Evolutionary conservation across 2,113 vertebrate species (phyloP).

Genomic region (Euleptes europaea): DNA sequence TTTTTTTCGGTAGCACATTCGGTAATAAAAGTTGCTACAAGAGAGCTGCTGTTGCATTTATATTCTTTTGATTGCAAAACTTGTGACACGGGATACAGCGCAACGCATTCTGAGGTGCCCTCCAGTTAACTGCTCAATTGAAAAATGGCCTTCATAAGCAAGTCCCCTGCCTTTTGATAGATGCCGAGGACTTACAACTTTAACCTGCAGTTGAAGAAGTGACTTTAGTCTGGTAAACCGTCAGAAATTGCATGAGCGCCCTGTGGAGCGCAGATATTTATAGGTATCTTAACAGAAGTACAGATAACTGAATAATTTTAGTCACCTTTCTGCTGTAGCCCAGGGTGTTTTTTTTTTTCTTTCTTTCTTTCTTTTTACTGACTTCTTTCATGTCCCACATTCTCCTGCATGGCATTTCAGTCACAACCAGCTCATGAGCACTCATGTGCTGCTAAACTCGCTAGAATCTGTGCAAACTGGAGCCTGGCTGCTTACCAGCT

Average conservation of each 20-base stretch:
- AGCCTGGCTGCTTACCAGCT: no score
- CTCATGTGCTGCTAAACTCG: neutral
- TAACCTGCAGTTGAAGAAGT: conserved; percentile 68
- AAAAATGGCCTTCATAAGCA: conserved; percentile 84
- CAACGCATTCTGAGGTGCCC: conserved; percentile 69
- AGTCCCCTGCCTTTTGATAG: conserved; percentile 68
- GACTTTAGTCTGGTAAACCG: conserved; percentile 68
- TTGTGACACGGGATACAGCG: conserved; percentile 73
- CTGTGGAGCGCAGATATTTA: conserved; percentile 67
- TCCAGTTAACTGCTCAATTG: conserved; percentile 79
- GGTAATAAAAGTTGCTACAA: conserved; percentile 66
- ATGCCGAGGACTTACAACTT: conserved; percentile 70
- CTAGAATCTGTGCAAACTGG: neutral
- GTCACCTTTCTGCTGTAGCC: conserved; percentile 67
- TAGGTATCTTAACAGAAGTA: conserved; percentile 56
- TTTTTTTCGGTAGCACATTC: conserved; percentile 58
- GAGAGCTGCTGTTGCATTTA: conserved; percentile 71
- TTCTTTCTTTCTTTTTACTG: conserved; percentile 24
- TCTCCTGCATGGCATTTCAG: conserved; percentile 46
- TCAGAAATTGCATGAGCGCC: conserved; percentile 70
- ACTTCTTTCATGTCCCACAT: conserved; percentile 57
- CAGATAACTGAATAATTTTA: conserved; percentile 70
- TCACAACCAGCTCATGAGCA: neutral
- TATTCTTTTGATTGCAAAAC: conserved; percentile 72
- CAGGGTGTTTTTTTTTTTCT: conserved; percentile 28